Conservation (phyloP, 2,797 vertebrate genomes). For the Triplophysa bombifrons region DNA sequence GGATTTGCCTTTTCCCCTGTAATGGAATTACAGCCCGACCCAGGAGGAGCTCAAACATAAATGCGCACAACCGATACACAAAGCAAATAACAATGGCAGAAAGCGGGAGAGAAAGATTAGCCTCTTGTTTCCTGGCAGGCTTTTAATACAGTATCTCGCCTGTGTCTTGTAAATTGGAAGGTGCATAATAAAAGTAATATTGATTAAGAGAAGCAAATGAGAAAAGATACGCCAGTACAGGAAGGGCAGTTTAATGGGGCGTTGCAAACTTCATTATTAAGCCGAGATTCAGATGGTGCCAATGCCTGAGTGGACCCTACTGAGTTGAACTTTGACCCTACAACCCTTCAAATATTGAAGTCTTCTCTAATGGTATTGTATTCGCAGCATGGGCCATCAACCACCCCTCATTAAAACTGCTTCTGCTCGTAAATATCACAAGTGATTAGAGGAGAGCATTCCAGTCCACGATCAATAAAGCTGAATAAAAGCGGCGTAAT, state of each 20-base stretch:
- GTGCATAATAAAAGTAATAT: slow-evolving; percentile 35
- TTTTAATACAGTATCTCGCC: slow-evolving; percentile 8
- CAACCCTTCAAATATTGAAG: slow-evolving; percentile 30
- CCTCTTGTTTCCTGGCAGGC: slow-evolving; percentile 22
- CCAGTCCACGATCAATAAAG: slow-evolving; percentile 40
- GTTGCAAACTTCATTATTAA: slow-evolving; percentile 30
- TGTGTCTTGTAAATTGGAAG: slow-evolving; percentile 22
- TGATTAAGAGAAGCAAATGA: slow-evolving; percentile 22
- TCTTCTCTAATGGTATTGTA: slow-evolving; percentile 25
- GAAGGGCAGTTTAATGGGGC: slow-evolving; percentile 15
- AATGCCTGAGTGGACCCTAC: slow-evolving; percentile 23
- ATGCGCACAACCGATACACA: slow-evolving; percentile 2
- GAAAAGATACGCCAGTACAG: neutral
- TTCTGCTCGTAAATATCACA: slow-evolving; percentile 34
- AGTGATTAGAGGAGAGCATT: slow-evolving; percentile 30
- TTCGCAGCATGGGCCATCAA: slow-evolving; percentile 24
- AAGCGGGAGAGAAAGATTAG: slow-evolving; percentile 24
- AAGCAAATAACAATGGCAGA: slow-evolving; percentile 26
- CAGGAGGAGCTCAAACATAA: slow-evolving; percentile 20
- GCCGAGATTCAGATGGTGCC: slow-evolving; percentile 8
- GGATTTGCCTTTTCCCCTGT: slow-evolving; percentile 48
- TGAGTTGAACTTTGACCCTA: slow-evolving; percentile 33
- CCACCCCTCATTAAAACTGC: slow-evolving; percentile 24
- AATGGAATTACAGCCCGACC: slow-evolving; percentile 49
- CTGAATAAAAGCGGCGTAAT: slow-evolving; percentile 7